Base-by-base conservation (phyloP, 2,113 vertebrate genomes). In the Gasterosteus nipponicus region DNA sequence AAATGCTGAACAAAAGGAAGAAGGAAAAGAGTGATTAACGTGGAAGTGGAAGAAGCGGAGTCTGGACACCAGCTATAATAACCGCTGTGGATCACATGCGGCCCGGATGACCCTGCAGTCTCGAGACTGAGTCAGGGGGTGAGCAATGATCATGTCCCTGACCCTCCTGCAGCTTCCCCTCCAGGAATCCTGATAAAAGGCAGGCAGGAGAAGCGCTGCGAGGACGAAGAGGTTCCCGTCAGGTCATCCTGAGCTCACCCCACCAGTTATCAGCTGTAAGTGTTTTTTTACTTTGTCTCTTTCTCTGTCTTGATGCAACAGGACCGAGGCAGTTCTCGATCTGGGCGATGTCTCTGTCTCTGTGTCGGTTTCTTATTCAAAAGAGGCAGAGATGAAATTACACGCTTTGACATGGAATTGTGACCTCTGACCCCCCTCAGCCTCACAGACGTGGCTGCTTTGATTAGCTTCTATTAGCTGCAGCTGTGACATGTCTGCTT, bases 141-240 rank as follows among this genome's bases (percentile, higher is more conserved):
- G 90, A 93, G 80, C 86, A 79, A 86, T 29, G 56, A 54, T 88
- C 91, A 92, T 74, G 82, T 84, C 54, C 73, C 18, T 22, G 69
- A 59, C 54, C 77, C 51, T 75, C 41, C 78, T 46, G 61, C n/a
- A 12, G 19, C 67, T 49, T 75, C 49, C 73, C 59, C 44, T 73
- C 11, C 11, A 1, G 62, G 46, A 75, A 12, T 9, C 22, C 70
- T 80, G 75, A 91, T 93, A 92, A 90, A 60, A 90, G 81, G 38
- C 42, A 0, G 39, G 16, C 29, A 54, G 42, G 57, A 61, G 3
- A 41, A 72, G 61, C 31, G 2, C 49, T 29, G 57, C 7, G 18
- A 74, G 44, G 68, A 58, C 62, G 0, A 19, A 83, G 57, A 65
- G 51, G 44, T 38, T 69, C 77, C 59, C n/a, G 0, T 59, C 66